These are phyloP conservation scores for human DNA, from an alignment of 2,113 vertebrate species.

Conservation along the genomic window DNA sequence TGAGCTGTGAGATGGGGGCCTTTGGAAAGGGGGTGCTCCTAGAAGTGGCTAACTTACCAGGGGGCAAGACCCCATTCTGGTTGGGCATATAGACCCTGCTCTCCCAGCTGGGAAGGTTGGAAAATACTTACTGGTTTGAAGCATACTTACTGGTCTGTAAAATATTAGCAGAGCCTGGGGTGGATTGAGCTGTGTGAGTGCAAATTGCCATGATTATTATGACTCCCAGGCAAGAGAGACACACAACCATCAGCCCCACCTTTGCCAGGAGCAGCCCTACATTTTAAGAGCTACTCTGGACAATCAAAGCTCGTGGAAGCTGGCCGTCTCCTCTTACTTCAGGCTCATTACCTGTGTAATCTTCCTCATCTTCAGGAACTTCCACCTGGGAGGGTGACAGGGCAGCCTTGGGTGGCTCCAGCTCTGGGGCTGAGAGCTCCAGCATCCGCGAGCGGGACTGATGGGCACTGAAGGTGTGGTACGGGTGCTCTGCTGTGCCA, in stretches of 20 bases:
- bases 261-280: not conserved
- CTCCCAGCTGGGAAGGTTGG: not conserved
- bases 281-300: not conserved
- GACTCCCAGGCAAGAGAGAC: not conserved
- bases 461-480: conserved; percentile 74
- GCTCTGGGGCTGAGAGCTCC: conserved; percentile 73
- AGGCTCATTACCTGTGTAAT: conserved; percentile 86
- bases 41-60: not conserved
- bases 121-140: conserved; percentile 71
- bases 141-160: conserved; percentile 74
- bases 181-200: conserved; percentile 71
- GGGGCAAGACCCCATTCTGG: not conserved
- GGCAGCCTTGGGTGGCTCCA: conserved; percentile 76
- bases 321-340: not conserved
- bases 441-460: conserved; percentile 82
- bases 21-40: not conserved
- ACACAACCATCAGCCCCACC: not conserved
- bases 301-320: not conserved
- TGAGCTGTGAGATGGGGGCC: not conserved
- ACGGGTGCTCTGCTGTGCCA: conserved; percentile 89
- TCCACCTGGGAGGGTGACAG: conserved; percentile 82
- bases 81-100: not conserved
- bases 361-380: conserved; percentile 88
- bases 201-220: conserved; percentile 64
- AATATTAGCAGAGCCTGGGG: conserved; percentile 58